Base-by-base conservation (phyloP, 2,113 vertebrate genomes). In the Athene cunicularia region DNA sequence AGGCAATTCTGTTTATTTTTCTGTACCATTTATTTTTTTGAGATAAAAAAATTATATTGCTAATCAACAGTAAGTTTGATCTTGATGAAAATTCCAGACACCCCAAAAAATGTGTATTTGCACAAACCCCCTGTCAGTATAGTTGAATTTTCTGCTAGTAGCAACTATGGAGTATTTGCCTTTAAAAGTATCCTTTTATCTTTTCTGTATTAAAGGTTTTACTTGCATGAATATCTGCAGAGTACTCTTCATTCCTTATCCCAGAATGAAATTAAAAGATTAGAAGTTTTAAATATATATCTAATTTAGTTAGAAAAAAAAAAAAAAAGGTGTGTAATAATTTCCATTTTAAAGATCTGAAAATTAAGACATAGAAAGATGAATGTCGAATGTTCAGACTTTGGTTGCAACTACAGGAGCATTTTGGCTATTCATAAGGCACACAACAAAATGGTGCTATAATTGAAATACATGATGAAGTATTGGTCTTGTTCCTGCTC, bases 121-220 rank as follows among this genome's bases (percentile, higher is more conserved):
- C 18, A 70, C 5, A 90, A 75, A 5, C 0, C 1, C 2, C 2
- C 18, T 20, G 19, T 58, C 9, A 28, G 56, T 67, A 30, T 30
- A 37, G 23, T 6, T 43, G 11, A 80, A 30, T 88, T 72, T 91
- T 86, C n/a, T 90, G 19, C 58, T 80, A 41, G 28, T 45, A 79
- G 26, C 24, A 60, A 2, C 20, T 47, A 8, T 14, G 6, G 68
- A 60, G 14, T 68, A 56, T 67, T 82, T 80, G 10, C 37, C 52
- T 79, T 91, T 81, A 64, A 93, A 67, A 58, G 3, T 56, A 39
- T 52, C 22, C 6, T 49, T 88, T 70, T 75, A 19, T 30, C 4
- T 91, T 91, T 81, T 49, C 23, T 4, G 1, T 30, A 14, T 66
- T 75, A 64, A 64, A 21, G 6, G 22, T 63, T 84, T 85, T 60